Conservation (phyloP, 2,797 vertebrate genomes). For the Hyperoplus immaculatus region DNA sequence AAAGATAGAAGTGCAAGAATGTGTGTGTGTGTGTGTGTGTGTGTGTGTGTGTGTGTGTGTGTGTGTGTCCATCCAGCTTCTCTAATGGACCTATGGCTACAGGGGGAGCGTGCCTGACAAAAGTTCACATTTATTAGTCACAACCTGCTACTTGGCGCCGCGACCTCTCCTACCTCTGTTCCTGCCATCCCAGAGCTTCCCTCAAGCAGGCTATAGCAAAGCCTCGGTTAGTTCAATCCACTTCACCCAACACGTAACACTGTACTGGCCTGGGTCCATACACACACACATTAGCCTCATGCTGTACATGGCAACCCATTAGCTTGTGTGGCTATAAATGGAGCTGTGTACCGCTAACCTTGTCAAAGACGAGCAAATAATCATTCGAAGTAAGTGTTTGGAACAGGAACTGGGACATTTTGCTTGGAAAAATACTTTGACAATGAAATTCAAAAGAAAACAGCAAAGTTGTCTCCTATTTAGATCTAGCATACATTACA, state of each 20-base stretch:
- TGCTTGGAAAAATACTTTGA: too few species aligned
- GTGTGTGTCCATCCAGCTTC: slow-evolving; percentile 34
- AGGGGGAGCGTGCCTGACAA: slow-evolving; percentile 58
- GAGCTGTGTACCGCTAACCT: background rate
- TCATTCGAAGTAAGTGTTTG: too few species aligned
- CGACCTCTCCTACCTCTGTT: slow-evolving; percentile 51
- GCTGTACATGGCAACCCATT: background rate
- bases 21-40: background rate
- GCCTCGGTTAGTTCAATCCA: slow-evolving; percentile 13
- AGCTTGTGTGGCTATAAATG: background rate
- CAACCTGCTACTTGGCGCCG: slow-evolving; percentile 65
- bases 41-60: slow-evolving; percentile 8
- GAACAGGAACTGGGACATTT: too few species aligned
- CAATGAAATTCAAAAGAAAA: background rate
- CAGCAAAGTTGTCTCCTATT: too few species aligned
- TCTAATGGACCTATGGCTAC: slow-evolving; percentile 65
- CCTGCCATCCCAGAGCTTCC: slow-evolving; percentile 21
- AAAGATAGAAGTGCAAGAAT: too few species aligned
- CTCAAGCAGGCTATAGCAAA: slow-evolving; percentile 3
- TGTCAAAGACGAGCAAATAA: background rate
- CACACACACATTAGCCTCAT: background rate
- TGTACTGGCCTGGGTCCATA: background rate
- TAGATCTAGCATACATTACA: too few species aligned
- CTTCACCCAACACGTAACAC: slow-evolving; percentile 2
- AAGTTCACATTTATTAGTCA: slow-evolving; percentile 84